These are phyloP conservation scores for Dromiciops gliroides DNA, from an alignment of 2,113 vertebrate genomes.

Conservation along the genomic window DNA sequence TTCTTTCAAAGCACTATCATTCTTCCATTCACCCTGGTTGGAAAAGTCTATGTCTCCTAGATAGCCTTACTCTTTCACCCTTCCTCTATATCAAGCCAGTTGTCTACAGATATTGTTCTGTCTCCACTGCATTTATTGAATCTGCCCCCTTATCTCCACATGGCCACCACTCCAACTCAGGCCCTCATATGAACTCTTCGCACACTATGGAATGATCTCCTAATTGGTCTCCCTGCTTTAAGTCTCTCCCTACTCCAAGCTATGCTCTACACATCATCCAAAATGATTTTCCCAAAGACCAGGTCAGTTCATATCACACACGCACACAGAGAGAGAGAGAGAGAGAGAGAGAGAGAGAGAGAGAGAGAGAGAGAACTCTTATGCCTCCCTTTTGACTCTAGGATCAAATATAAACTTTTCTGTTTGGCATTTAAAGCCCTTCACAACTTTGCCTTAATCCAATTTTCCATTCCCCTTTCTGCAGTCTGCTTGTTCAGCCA, in stretches of 20 bases:
- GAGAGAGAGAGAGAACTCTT: too few relatives aligned
- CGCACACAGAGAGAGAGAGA: rapidly evolving
- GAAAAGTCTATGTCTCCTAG: neutral
- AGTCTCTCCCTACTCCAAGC: neutral
- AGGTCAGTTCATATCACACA: neutral
- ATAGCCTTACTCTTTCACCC: neutral
- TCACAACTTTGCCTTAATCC: neutral
- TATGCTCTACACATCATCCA: neutral
- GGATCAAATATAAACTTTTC: neutral
- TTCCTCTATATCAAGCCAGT: neutral
- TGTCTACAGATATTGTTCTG: neutral
- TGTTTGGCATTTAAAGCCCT: neutral
- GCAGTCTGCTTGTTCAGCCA: neutral
- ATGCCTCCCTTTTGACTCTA: neutral
- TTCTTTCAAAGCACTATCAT: neutral
- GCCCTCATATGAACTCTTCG: neutral
- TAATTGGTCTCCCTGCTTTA: neutral
- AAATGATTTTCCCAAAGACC: neutral
- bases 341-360: too few relatives aligned
- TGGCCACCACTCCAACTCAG: neutral
- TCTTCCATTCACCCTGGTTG: neutral
- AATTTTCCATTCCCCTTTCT: neutral
- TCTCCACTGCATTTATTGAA: neutral
- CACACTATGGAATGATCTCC: neutral
- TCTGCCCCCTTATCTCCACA: neutral